Evolutionary conservation across 2,113 vertebrate genomes (phyloP).

Genomic region (Barbus barbus): DNA sequence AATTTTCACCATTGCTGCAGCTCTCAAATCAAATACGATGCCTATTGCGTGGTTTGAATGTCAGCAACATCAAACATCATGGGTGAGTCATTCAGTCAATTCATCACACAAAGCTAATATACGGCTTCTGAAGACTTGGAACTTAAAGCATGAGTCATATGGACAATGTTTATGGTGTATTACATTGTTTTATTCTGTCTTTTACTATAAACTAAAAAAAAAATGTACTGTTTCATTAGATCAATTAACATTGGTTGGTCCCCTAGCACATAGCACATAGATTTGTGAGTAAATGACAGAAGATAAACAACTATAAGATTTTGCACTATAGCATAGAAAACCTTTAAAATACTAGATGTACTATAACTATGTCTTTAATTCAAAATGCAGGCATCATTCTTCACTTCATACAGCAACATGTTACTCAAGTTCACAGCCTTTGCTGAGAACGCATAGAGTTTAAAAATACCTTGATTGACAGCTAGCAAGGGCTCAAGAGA

Average conservation of each 20-base stretch:
- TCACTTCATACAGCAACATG: neutral
- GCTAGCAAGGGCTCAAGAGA: slow-evolving; percentile 5
- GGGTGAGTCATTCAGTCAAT: neutral
- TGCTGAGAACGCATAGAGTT: neutral
- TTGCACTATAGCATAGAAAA: neutral
- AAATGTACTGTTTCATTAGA: too few species aligned
- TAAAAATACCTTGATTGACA: slow-evolving; percentile 29
- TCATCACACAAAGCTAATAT: neutral
- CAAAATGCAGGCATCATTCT: neutral
- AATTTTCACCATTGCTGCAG: neutral
- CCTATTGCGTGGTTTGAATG: neutral
- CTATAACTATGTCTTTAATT: neutral
- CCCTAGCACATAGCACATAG: neutral
- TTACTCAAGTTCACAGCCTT: neutral
- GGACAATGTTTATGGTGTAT: neutral
- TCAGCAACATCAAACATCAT: neutral
- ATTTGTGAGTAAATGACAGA: neutral
- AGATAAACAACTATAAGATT: neutral
- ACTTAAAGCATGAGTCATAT: neutral
- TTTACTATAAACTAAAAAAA: neutral
- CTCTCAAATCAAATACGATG: neutral
- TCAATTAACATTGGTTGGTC: too few species aligned
- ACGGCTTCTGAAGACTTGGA: neutral
- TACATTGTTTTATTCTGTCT: neutral
- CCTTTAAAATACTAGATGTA: neutral